Conservation (phyloP, 2,797 vertebrate species). For the Clarias pachynema region DNA sequence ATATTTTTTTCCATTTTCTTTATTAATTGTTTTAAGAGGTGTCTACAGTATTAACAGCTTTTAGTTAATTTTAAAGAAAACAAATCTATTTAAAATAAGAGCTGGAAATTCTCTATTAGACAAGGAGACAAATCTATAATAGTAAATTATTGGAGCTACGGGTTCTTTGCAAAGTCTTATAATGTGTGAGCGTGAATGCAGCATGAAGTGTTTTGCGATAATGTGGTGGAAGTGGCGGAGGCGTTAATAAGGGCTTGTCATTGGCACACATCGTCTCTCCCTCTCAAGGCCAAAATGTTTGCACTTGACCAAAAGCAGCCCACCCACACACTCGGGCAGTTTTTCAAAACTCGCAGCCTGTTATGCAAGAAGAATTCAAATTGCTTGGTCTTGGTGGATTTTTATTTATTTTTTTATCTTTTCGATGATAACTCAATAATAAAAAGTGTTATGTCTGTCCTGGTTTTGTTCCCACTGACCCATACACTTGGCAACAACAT, state of each 20-base stretch:
- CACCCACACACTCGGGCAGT: slow-evolving; percentile 66
- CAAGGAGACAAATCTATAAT: no score
- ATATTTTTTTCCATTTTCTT: neutral
- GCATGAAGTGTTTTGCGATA: slow-evolving; percentile 16
- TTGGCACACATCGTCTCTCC: slow-evolving; percentile 63
- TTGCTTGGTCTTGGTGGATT: slow-evolving; percentile 57
- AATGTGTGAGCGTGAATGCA: neutral
- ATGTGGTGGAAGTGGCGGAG: slow-evolving; percentile 60
- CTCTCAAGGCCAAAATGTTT: slow-evolving; percentile 81
- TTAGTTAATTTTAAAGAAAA: neutral
- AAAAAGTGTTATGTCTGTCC: slow-evolving; percentile 30
- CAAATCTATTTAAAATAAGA: neutral
- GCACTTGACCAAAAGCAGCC: slow-evolving; percentile 78
- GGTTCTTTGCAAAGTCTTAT: neutral
- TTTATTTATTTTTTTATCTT: slow-evolving; percentile 13
- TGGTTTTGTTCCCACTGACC: neutral
- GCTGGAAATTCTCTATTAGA: neutral
- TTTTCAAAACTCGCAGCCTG: slow-evolving; percentile 69
- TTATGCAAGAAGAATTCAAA: slow-evolving; percentile 73
- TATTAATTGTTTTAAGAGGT: neutral
- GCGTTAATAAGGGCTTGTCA: slow-evolving; percentile 69
- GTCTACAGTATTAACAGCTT: neutral
- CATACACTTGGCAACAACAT: neutral
- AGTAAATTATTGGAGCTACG: neutral
- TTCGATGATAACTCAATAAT: slow-evolving; percentile 29